Evolutionary conservation across 2,888 invertebrate genomes (phyloP).

Genomic region (Drosophila eohydei): DNA sequence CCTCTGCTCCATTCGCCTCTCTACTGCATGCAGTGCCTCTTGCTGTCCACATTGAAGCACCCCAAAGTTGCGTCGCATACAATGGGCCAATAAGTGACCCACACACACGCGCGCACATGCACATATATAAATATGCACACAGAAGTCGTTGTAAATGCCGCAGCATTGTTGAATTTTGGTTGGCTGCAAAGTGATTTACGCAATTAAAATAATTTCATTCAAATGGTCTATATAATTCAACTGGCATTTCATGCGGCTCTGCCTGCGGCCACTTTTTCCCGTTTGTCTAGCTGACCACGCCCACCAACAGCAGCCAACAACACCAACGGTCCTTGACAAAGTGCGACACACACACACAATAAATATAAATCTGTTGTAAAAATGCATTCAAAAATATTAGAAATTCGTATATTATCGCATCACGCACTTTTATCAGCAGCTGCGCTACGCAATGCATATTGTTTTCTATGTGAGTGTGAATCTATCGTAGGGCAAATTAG

Average conservation of each 20-base stretch:
- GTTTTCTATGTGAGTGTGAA: neutral
- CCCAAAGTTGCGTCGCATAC: slow-evolving; percentile 52
- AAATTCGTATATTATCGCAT: slow-evolving; percentile 48
- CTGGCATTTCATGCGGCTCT: slow-evolving; percentile 70
- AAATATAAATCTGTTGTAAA: slow-evolving; percentile 55
- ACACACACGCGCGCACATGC: slow-evolving; percentile 21
- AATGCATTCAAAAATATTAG: slow-evolving; percentile 53
- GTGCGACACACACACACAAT: slow-evolving; percentile 2
- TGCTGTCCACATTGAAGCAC: slow-evolving; percentile 24
- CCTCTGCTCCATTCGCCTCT: neutral
- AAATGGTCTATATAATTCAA: slow-evolving; percentile 79
- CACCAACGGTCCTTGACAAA: slow-evolving; percentile 36
- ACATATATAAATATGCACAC: neutral
- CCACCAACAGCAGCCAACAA: slow-evolving; percentile 13
- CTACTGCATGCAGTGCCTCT: slow-evolving; percentile 9
- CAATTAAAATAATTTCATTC: slow-evolving; percentile 80
- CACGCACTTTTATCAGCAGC: slow-evolving; percentile 36
- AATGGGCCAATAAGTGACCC: slow-evolving; percentile 74
- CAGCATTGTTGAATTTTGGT: slow-evolving; percentile 74
- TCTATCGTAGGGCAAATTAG: neutral
- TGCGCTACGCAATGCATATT: slow-evolving; percentile 8
- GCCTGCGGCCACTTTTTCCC: slow-evolving; percentile 52
- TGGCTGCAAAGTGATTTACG: slow-evolving; percentile 78
- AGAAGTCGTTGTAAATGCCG: slow-evolving; percentile 47
- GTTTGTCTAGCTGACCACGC: slow-evolving; percentile 35